These are phyloP conservation scores for Actinernus sp. DNA, from an alignment of 92 coral and sea anemone species.

Conservation along the genomic window DNA sequence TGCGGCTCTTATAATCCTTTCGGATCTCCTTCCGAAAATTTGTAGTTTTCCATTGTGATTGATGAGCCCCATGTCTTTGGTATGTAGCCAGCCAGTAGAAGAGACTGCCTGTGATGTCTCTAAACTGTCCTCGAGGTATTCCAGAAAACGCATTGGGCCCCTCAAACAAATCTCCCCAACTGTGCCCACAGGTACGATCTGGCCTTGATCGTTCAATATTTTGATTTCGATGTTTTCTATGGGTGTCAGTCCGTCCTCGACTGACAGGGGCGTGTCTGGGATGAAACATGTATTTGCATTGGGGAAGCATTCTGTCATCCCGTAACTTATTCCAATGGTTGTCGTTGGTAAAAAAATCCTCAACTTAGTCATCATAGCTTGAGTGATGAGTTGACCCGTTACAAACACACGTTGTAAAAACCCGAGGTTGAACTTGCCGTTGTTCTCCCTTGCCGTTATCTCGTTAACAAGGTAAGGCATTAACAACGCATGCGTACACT, in stretches of 20 bases:
- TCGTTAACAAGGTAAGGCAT: neutral
- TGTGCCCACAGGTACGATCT: slow-evolving; percentile 24
- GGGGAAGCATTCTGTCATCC: neutral
- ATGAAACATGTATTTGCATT: no score
- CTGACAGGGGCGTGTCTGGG: no score
- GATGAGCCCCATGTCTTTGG: slow-evolving; percentile 31
- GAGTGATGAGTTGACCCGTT: neutral
- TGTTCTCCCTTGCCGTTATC: neutral
- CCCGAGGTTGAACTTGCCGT: neutral
- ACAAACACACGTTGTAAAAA: neutral
- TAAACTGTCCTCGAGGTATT: slow-evolving; percentile 19
- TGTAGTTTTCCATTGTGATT: slow-evolving; percentile 18
- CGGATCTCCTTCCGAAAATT: slow-evolving; percentile 22
- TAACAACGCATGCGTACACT: neutral
- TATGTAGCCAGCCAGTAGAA: slow-evolving; percentile 29
- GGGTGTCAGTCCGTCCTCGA: neutral
- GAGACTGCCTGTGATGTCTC: slow-evolving; percentile 4
- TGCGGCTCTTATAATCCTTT: slow-evolving; percentile 8
- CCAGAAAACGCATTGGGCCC: slow-evolving; percentile 24
- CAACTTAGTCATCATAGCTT: neutral
- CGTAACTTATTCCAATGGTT: neutral
- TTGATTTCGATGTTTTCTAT: slow-evolving; percentile 29
- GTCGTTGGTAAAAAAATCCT: neutral
- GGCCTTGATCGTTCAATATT: slow-evolving; percentile 21
- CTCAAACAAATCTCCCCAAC: slow-evolving; percentile 34